Conservation (phyloP, 2,113 vertebrate species). For the Typhlomys cinereus region DNA sequence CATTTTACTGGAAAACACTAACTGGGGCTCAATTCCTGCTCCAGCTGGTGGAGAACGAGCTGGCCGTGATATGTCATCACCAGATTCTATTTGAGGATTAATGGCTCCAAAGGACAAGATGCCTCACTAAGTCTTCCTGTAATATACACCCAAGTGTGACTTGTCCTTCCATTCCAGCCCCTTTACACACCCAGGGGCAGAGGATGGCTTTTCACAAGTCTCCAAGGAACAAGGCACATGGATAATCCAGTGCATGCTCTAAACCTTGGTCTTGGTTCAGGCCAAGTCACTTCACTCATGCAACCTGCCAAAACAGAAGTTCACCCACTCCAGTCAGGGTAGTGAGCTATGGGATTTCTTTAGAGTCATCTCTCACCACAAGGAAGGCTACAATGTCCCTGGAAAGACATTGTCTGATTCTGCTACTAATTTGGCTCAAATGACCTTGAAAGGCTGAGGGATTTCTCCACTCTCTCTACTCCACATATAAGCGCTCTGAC, state of each 20-base stretch:
- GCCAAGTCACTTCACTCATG: conserved; percentile 81
- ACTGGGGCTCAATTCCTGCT: conserved; percentile 64
- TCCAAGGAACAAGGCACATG: conserved; percentile 73
- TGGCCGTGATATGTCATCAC: conserved; percentile 82
- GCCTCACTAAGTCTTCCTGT: conserved; percentile 83
- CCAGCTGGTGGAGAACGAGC: conserved; percentile 65
- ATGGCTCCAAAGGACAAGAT: conserved; percentile 77
- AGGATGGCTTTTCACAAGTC: conserved; percentile 76
- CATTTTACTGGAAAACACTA: conserved; percentile 77
- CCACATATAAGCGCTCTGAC: conserved; percentile 82
- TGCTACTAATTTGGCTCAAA: conserved; percentile 80
- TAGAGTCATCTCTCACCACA: conserved; percentile 74
- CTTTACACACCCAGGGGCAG: conserved; percentile 63
- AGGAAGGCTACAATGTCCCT: conserved; percentile 84
- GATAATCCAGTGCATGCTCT: conserved; percentile 71
- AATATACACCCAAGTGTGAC: conserved; percentile 80
- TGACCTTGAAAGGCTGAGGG: conserved; percentile 83
- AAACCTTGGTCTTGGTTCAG: conserved; percentile 73
- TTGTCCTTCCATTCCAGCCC: conserved; percentile 72
- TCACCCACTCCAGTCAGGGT: conserved; percentile 4
- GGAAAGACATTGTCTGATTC: conserved; percentile 83
- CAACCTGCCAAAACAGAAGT: conserved; percentile 84
- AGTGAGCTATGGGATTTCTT: conserved; percentile 76
- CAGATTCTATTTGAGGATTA: conserved; percentile 80
- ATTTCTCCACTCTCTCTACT: conserved; percentile 82